Conservation (phyloP, 2,888 invertebrate species). For the Pseudoips prasinana region DNA sequence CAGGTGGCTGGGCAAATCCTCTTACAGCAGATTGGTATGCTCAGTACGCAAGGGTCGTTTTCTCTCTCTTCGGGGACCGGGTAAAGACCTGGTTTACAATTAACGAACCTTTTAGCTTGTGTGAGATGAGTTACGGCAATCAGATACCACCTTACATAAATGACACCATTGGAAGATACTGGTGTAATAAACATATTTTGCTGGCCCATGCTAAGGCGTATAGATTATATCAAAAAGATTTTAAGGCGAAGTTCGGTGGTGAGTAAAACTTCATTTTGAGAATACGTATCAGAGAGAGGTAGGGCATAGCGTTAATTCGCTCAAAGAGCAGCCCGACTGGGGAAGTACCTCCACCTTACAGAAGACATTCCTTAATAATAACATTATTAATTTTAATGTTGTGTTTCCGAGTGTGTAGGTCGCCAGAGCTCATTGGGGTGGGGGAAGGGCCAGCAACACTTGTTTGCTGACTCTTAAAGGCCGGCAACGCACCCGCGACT, state of each 20-base stretch:
- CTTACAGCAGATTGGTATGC: slow-evolving; percentile 74
- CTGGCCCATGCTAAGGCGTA: slow-evolving; percentile 84
- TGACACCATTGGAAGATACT: slow-evolving; percentile 9
- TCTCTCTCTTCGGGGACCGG: slow-evolving; percentile 79
- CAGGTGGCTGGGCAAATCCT: slow-evolving; percentile 83
- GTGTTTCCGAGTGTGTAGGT: too few relatives aligned
- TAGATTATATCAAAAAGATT: slow-evolving; percentile 78
- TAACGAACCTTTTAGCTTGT: neutral
- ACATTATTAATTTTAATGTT: too few relatives aligned
- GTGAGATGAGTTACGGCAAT: slow-evolving; percentile 3
- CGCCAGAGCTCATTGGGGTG: too few relatives aligned
- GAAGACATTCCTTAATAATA: too few relatives aligned
- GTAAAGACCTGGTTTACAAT: slow-evolving; percentile 40
- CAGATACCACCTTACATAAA: slow-evolving; percentile 16
- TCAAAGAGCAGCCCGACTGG: too few relatives aligned
- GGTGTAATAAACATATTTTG: slow-evolving; percentile 79
- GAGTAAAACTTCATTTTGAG: too few relatives aligned
- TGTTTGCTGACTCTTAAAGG: too few relatives aligned
- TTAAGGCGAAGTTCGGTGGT: slow-evolving; percentile 41
- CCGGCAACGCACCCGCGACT: too few relatives aligned
- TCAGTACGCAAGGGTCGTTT: slow-evolving; percentile 80
- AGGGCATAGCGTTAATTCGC: too few relatives aligned
- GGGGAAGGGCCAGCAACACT: too few relatives aligned
- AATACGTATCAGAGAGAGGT: too few relatives aligned
- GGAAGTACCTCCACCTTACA: too few relatives aligned